Evolutionary conservation across 1,140 invertebrate species (phyloP).

Genomic region (Pachyrhynchus sulphureomaculatus): DNA sequence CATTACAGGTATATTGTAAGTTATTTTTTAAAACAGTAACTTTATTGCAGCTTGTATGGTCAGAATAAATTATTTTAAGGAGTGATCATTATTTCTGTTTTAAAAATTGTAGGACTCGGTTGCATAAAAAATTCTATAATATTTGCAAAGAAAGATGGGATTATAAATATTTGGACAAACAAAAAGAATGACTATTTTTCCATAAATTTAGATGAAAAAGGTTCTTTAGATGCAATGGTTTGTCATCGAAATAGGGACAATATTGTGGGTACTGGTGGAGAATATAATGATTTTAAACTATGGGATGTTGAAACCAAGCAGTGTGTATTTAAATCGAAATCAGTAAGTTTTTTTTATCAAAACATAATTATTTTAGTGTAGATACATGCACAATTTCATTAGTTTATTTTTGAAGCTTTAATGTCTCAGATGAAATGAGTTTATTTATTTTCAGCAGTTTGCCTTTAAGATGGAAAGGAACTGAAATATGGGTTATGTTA

Average conservation of each 20-base stretch:
- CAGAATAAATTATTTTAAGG: background rate
- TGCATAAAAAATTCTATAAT: constrained; percentile 28
- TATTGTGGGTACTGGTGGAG: constrained; percentile 44
- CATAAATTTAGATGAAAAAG: constrained; percentile 37
- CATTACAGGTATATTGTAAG: constrained; percentile 22
- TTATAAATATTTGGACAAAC: constrained; percentile 37
- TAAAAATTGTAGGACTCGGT: constrained; percentile 28
- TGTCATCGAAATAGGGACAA: constrained; percentile 33
- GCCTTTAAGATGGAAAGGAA: constrained; percentile 16
- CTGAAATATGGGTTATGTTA: constrained; percentile 24
- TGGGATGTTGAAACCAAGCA: constrained; percentile 63
- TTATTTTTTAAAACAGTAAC: background rate
- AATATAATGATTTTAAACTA: constrained; percentile 73
- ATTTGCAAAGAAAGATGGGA: constrained; percentile 36
- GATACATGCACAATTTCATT: no score
- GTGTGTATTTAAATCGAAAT: constrained; percentile 72
- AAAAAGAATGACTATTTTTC: constrained; percentile 37
- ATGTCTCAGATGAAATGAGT: no score
- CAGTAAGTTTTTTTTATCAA: constrained; percentile 37
- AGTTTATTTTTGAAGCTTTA: no score
- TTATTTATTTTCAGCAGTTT: no score
- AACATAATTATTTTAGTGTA: background rate
- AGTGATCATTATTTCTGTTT: no score
- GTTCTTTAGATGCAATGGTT: constrained; percentile 32
- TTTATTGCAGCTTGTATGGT: background rate